These are phyloP conservation scores for Marronus borbonicus DNA, from an alignment of 2,888 invertebrate genomes.

Conservation along the genomic window DNA sequence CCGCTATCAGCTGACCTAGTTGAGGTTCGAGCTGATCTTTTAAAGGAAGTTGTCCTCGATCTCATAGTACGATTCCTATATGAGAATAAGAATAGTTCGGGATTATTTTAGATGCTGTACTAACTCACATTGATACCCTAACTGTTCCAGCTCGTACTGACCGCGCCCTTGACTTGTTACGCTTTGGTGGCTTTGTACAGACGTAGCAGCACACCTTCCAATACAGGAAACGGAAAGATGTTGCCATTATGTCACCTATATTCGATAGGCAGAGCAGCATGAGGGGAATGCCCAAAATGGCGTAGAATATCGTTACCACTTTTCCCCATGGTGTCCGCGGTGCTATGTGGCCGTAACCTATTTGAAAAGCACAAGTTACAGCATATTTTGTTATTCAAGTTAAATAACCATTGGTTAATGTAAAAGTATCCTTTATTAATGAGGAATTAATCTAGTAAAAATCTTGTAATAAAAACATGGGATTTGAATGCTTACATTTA, in stretches of 20 bases:
- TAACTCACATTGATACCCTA: conserved; percentile 56
- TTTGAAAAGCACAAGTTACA: neutral
- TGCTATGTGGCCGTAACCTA: conserved; percentile 95
- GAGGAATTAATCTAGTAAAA: too few species aligned
- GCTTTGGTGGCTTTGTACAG: conserved; percentile 85
- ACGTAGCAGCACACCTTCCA: conserved; percentile 94
- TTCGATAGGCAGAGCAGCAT: conserved; percentile 96
- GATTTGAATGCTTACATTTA: too few species aligned
- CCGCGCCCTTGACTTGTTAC: conserved; percentile 70
- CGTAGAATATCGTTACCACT: conserved; percentile 95
- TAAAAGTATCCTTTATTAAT: too few species aligned
- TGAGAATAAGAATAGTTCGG: neutral
- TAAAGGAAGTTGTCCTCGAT: conserved; percentile 72
- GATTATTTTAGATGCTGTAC: neutral
- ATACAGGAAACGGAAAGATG: conserved; percentile 93
- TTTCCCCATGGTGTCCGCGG: conserved; percentile 95
- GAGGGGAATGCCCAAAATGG: conserved; percentile 94
- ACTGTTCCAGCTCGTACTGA: conserved; percentile 60
- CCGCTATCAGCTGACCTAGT: conserved; percentile 78
- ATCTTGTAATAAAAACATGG: too few species aligned
- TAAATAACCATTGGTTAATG: too few species aligned
- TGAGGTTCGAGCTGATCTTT: conserved; percentile 75
- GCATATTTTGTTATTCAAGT: too few species aligned
- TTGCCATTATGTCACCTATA: conserved; percentile 95
- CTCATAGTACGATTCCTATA: conserved; percentile 66